Evolutionary conservation across 2,888 invertebrate species (phyloP), one percentile per base, ranked within the genome.

Genomic region (Meta bourneti): DNA sequence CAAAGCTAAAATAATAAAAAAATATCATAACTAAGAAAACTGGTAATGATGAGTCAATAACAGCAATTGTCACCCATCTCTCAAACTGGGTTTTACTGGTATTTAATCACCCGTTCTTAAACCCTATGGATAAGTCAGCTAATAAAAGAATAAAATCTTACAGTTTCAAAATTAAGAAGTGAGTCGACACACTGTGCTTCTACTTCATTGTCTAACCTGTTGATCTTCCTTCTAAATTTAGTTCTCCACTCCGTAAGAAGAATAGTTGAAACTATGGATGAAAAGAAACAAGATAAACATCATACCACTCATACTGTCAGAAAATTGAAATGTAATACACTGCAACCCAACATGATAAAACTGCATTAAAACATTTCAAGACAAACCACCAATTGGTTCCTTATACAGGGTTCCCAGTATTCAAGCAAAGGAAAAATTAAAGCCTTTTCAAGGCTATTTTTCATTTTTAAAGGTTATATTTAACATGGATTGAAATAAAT

Each of bases 231-330:
- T 94, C 99, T 97, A 95, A 96, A 99, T 95, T 99, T 98, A 0
- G 99, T 99, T 16, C 99, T 96, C 99, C 99, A 99, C 95, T 99
- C 99, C 0, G 99, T 99, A n/a, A 99, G 96, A 19, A 95, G 95
- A 94, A 99, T 97, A 0, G 99, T 99, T 13, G 96, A 96, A 94
- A 96, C 98, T 98, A 95, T 61, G 61, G 9, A 9, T 6, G 9
- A 61, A 16, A 61, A 48, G 16, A 49, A 71, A 52, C 69, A 70
- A 48, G 34, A 48, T 48, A 70, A 11, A 81, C 5, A 70, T 9
- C 61, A 48, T 7, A 34, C 7, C 16, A 16, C 16, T 69, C 11
- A 69, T 13, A 13, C 16, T 16, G 16, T 69, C 69, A 16, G 16
- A 5, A 13, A 69, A 69, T 1, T 16, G 5, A 69, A 1, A 69